Evolutionary conservation across 2,888 invertebrate genomes (phyloP), one percentile per base, ranked within the genome.

Genomic region (Drosophila antonietae): DNA sequence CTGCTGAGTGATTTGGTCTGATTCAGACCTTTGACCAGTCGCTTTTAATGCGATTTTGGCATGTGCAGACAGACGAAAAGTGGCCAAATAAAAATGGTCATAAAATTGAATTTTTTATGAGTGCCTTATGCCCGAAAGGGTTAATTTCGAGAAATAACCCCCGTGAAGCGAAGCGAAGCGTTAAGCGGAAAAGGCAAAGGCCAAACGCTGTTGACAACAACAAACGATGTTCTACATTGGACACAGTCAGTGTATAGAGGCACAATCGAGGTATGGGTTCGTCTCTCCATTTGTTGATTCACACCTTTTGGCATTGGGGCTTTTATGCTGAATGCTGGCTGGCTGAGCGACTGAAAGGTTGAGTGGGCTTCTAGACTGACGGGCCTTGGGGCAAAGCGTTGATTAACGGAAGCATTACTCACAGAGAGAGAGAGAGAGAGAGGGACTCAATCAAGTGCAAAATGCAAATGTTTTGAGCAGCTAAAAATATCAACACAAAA

Each of bases 71-170:
- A 73, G 81, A 66, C 74, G 70, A 80, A 71, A 70, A 78, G 75
- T 88, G 88, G 75, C 88, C 77, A 81, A 88, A 89, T 81, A 88
- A 80, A 87, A 89, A 64, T 73, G 83, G 71, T 80, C 88, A 88
- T 89, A 89, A 86, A 86, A 86, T 85, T 89, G 86, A 86, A 86
- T 86, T 89, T 88, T 88, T 89, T 86, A 89, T 89, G 86, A 89
- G 76, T 82, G 70, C 69, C 75, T 65, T 71, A 67, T 73, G 73
- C 59, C 71, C 80, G 47, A 80, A 85, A 82, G 83, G 84, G 84
- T 84, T 84, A 88, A 84, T 85, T 84, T 88, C 73, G 59, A 49
- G 51, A 66, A 77, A 69, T 68, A 72, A 71, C 51, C 60, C 69
- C 68, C 65, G 72, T 72, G 70, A 70, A 85, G 74, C 71, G 77